Percentiles rank a stretch among this genome's conserved stretches.
Conservation (phyloP, 2,888 invertebrate genomes). For the Autographa gamma region DNA sequence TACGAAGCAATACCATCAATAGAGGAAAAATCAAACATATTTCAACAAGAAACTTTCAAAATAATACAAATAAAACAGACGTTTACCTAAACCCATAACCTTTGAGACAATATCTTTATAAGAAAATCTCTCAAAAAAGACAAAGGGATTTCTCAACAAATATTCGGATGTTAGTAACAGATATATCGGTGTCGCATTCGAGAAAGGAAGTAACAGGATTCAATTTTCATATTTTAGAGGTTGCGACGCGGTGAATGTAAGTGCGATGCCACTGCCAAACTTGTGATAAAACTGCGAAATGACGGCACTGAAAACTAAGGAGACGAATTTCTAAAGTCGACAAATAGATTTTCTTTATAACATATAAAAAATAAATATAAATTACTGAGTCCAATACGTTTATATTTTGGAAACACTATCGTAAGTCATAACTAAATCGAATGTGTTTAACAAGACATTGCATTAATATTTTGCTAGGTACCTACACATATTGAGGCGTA, state of each 20-base stretch:
- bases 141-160: conserved; percentile 13
- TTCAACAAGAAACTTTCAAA: background rate
- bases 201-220: conserved; percentile 73
- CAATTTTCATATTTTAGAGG: conserved; percentile 83
- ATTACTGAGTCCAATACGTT: no score
- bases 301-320: conserved; percentile 50
- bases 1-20: no score
- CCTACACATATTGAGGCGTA: no score
- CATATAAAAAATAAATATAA: no score
- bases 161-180: conserved; percentile 19
- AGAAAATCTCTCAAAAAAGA: conserved; percentile 12
- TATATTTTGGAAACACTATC: no score
- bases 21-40: background rate
- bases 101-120: conserved; percentile 7
- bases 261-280: conserved; percentile 78
- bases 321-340: conserved; percentile 35
- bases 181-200: conserved; percentile 48
- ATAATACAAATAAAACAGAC: background rate
- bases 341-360: no score
- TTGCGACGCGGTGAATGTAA: conserved; percentile 76
- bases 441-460: no score
- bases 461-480: no score
- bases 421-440: no score
- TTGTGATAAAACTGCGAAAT: conserved; percentile 73
- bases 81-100: conserved; percentile 9